Conservation (phyloP, 2,113 vertebrate genomes). For the Pitta sordida region DNA sequence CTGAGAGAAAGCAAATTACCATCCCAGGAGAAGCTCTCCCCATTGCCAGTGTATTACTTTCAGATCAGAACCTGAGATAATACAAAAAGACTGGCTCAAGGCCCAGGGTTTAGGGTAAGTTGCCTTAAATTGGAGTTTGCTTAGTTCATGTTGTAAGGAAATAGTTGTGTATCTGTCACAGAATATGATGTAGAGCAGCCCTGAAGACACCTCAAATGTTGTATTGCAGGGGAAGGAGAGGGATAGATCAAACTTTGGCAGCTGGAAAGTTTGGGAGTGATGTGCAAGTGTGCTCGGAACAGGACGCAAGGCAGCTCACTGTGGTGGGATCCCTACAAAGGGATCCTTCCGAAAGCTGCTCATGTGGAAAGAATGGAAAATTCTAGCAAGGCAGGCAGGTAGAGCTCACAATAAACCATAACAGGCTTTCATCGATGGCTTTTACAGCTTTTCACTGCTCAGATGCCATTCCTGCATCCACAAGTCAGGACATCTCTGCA, state of each 20-base stretch:
- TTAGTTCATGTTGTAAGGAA: background rate
- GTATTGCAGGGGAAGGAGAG: background rate
- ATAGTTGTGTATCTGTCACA: background rate
- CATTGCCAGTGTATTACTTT: background rate
- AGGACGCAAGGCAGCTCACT: background rate
- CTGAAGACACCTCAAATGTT: background rate
- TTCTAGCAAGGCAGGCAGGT: background rate
- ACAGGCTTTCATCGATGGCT: slow-evolving; percentile 17
- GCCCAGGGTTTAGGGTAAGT: background rate
- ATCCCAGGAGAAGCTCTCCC: background rate
- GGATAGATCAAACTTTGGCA: background rate
- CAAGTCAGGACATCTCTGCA: slow-evolving; percentile 35
- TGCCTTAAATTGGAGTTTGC: background rate
- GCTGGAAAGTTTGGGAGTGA: background rate
- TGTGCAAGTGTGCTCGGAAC: background rate
- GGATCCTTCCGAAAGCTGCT: background rate
- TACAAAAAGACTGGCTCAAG: background rate
- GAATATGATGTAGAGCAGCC: background rate
- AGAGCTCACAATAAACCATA: slow-evolving; percentile 1
- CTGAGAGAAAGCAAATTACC: background rate
- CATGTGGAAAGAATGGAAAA: slow-evolving; percentile 20
- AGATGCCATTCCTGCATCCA: slow-evolving; percentile 30
- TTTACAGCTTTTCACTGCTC: slow-evolving; percentile 40
- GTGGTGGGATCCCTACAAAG: background rate
- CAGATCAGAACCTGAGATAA: background rate